These are phyloP conservation scores for Dilophus febrilis DNA, from an alignment of 2,888 invertebrate species.

Conservation along the genomic window DNA sequence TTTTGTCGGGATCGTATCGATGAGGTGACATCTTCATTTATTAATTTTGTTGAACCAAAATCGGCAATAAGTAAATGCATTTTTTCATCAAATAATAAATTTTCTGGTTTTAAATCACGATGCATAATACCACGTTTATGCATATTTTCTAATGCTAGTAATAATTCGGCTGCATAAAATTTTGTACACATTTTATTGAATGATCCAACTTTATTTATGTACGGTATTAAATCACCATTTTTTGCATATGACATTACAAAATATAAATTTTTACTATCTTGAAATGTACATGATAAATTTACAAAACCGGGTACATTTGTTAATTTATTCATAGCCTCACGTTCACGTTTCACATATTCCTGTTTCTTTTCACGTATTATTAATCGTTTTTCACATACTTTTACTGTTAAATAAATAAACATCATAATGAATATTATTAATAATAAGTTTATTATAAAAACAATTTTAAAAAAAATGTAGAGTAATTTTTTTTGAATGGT, in stretches of 20 bases:
- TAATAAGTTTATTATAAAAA: no score
- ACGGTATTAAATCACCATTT: constrained; percentile 83
- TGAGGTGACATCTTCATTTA: no score
- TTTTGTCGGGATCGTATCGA: neutral
- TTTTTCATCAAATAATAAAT: constrained; percentile 83
- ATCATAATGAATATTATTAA: no score
- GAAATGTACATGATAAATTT: constrained; percentile 89
- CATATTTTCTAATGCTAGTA: constrained; percentile 81
- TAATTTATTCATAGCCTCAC: constrained; percentile 78
- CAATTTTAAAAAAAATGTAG: no score
- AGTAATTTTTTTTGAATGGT: no score
- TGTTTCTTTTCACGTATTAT: constrained; percentile 87
- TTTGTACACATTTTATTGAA: constrained; percentile 78
- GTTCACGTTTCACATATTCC: constrained; percentile 85
- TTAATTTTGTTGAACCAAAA: constrained; percentile 89
- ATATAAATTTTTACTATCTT: constrained; percentile 80
- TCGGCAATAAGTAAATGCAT: constrained; percentile 96
- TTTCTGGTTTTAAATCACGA: constrained; percentile 92
- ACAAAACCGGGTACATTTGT: constrained; percentile 79
- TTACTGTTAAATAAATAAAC: no score
- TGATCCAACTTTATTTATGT: constrained; percentile 77
- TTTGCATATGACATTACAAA: constrained; percentile 91
- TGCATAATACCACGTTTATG: constrained; percentile 81
- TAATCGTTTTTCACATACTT: constrained; percentile 92
- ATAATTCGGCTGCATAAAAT: constrained; percentile 89